Evolutionary conservation across 2,113 vertebrate genomes (phyloP).

Genomic region (Syrrhaptes paradoxus): DNA sequence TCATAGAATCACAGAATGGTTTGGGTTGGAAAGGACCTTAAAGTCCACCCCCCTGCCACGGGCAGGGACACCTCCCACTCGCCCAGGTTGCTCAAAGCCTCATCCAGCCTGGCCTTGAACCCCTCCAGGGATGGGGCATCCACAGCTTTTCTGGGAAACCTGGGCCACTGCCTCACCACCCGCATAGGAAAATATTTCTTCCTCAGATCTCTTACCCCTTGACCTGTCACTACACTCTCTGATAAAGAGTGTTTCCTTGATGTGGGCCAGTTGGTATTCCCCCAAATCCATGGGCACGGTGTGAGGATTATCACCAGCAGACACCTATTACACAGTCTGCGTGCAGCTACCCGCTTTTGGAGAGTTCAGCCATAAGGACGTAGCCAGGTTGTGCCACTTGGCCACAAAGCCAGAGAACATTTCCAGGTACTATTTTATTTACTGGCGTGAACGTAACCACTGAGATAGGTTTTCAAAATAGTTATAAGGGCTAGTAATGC

Average conservation of each 20-base stretch:
- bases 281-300: background rate
- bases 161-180: no score
- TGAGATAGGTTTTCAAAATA: background rate
- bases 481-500: background rate
- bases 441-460: background rate
- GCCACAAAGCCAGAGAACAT: rapidly evolving
- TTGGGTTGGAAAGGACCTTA: no score
- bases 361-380: background rate
- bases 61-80: no score
- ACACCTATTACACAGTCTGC: background rate
- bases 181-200: no score
- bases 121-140: no score
- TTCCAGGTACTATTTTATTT: background rate
- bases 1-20: no score
- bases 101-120: no score
- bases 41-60: no score
- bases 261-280: background rate
- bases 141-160: no score
- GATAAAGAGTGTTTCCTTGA: background rate
- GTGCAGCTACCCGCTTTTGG: background rate
- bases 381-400: background rate
- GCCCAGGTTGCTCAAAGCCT: no score
- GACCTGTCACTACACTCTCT: no score
- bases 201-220: no score
- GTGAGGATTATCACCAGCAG: background rate